phyloP scores from a whole-genome alignment of 2,888 invertebrate species.

The Quadroppia sp. region DNA sequence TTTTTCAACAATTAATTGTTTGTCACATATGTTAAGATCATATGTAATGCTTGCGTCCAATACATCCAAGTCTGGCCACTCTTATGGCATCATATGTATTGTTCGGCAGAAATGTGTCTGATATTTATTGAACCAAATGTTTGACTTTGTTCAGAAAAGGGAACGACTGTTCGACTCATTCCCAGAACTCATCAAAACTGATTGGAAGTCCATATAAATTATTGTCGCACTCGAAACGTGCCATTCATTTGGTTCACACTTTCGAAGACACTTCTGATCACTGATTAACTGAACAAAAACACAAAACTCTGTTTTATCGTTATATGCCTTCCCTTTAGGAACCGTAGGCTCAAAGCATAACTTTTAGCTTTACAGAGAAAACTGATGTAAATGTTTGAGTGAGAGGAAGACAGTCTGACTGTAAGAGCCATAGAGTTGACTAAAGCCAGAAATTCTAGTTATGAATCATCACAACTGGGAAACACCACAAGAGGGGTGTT shows the following conservation, averaged over 20 bases:
- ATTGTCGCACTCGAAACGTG: constrained; percentile 6
- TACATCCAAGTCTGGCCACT: background rate
- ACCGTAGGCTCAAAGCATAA: background rate
- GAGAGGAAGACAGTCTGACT: constrained; percentile 36
- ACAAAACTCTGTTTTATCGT: background rate
- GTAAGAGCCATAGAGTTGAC: background rate
- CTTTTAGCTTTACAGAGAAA: background rate
- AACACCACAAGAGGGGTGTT: constrained; percentile 35
- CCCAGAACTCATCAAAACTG: constrained; percentile 8
- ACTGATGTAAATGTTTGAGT: background rate
- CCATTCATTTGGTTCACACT: background rate
- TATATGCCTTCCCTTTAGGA: background rate
- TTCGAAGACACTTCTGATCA: background rate
- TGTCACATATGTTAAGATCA: constrained; percentile 22
- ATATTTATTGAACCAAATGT: background rate
- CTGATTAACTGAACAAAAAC: background rate
- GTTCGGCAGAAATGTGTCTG: constrained; percentile 1
- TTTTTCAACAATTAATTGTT: constrained; percentile 6
- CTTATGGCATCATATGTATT: background rate
- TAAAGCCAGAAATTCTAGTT: constrained; percentile 24
- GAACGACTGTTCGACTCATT: background rate
- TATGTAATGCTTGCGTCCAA: constrained; percentile 19
- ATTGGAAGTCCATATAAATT: background rate
- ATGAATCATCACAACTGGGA: constrained; percentile 33
- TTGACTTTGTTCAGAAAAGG: background rate